A percentile compares a stretch with the other conserved stretches of the same genome.
These are phyloP conservation scores for Liopterus haemorrhoidalis DNA, from an alignment of 2,888 invertebrate species.

Conservation along the genomic window DNA sequence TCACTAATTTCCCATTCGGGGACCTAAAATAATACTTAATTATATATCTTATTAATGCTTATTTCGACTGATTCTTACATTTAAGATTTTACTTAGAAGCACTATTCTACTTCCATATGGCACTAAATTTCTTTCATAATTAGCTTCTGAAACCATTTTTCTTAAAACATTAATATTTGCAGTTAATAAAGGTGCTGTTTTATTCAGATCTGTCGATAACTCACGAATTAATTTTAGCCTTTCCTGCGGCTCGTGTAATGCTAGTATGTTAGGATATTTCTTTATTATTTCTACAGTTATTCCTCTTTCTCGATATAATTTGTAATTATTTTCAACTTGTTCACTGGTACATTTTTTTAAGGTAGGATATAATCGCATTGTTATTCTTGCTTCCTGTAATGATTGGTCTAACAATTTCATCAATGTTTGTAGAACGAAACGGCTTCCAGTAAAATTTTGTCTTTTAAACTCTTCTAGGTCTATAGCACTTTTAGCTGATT, in stretches of 20 bases:
- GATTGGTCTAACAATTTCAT: too few relatives aligned
- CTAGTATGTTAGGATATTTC: conserved; percentile 37
- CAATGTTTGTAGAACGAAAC: too few relatives aligned
- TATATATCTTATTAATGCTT: background rate
- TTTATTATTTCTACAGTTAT: conserved; percentile 33
- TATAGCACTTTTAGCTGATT: too few relatives aligned
- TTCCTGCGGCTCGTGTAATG: conserved; percentile 28
- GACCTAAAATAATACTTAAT: conserved; percentile 33
- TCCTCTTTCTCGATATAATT: conserved; percentile 31
- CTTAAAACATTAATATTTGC: conserved; percentile 27
- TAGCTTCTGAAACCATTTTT: conserved; percentile 25
- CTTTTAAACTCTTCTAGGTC: too few relatives aligned
- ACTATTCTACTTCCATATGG: conserved; percentile 28
- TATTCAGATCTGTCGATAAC: conserved; percentile 35
- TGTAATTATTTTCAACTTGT: conserved; percentile 33
- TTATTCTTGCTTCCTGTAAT: too few relatives aligned
- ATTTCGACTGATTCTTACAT: conserved; percentile 28
- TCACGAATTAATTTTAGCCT: conserved; percentile 35
- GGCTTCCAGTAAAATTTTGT: too few relatives aligned
- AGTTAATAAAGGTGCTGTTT: conserved; percentile 33
- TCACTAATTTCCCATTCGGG: conserved; percentile 32
- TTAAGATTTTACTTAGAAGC: conserved; percentile 32
- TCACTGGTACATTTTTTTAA: conserved; percentile 27
- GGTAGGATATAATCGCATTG: conserved; percentile 28
- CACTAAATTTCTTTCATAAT: conserved; percentile 18